phyloP scores from a whole-genome alignment of 2,113 vertebrate species.

The Bucco capensis region DNA sequence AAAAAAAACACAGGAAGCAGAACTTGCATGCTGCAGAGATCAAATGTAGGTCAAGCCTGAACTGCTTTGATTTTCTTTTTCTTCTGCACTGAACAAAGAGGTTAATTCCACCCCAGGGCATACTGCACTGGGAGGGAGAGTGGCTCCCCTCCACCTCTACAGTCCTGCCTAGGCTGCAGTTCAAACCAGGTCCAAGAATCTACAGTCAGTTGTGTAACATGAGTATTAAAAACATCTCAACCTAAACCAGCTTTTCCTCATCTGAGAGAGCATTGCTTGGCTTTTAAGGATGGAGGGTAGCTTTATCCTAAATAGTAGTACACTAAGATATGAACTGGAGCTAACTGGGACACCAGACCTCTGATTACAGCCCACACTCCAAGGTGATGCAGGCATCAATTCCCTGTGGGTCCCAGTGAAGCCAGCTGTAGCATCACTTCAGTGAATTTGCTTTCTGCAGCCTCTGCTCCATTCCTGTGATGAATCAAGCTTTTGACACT shows the following conservation, averaged over 20 bases:
- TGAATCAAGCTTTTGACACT: background rate
- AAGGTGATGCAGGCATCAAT: background rate
- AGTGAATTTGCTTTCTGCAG: background rate
- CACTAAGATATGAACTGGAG: background rate
- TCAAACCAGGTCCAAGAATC: background rate
- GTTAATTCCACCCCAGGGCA: background rate
- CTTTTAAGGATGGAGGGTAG: background rate
- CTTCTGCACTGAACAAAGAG: slow-evolving; percentile 9
- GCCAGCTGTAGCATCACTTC: background rate
- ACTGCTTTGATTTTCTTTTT: background rate
- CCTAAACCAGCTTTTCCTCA: background rate
- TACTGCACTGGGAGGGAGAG: background rate
- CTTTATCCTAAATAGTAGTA: background rate
- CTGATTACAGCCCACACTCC: background rate
- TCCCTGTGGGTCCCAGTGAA: background rate
- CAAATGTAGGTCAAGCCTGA: slow-evolving; percentile 30
- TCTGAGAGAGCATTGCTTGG: fast-evolving
- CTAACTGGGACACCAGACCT: background rate
- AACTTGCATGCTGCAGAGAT: background rate
- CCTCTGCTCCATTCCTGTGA: background rate
- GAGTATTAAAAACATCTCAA: background rate
- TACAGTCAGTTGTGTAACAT: background rate
- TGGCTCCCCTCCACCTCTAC: background rate
- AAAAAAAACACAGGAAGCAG: background rate
- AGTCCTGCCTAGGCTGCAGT: background rate